Conservation (phyloP, 2,888 invertebrate genomes). For the Aphodius sticticus region DNA sequence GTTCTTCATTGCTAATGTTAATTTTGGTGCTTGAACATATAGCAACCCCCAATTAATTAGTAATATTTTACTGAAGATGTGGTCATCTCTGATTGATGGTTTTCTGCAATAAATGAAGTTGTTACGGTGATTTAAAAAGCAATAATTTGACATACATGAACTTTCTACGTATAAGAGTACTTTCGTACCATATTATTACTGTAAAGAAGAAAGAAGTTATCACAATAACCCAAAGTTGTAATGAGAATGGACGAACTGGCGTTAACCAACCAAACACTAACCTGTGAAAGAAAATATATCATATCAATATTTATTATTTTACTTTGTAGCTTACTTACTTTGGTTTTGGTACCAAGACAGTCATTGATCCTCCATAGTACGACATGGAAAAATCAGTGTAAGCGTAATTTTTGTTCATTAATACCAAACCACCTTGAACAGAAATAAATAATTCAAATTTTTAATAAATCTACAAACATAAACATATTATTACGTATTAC, state of each 20-base stretch:
- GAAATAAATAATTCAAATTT: neutral
- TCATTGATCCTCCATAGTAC: neutral
- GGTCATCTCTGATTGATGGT: neutral
- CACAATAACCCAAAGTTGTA: constrained; percentile 5
- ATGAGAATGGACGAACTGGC: constrained; percentile 19
- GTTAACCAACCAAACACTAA: neutral
- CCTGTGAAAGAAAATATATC: constrained; percentile 4
- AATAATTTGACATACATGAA: neutral
- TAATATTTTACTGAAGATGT: neutral
- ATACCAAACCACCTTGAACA: neutral
- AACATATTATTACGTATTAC: neutral
- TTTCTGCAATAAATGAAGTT: neutral
- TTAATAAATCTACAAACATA: neutral
- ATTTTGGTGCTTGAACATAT: constrained; percentile 12
- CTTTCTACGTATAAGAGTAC: neutral
- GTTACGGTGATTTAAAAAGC: neutral
- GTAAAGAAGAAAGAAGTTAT: neutral
- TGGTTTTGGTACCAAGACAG: constrained; percentile 9
- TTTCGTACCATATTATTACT: neutral
- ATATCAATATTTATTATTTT: neutral
- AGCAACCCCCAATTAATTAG: neutral
- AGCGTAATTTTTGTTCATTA: neutral
- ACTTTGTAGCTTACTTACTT: neutral
- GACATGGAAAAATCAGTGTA: constrained; percentile 13
- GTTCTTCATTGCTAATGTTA: neutral